Conservation (phyloP, 2,113 vertebrate genomes). For the Pundamilia nyererei region DNA sequence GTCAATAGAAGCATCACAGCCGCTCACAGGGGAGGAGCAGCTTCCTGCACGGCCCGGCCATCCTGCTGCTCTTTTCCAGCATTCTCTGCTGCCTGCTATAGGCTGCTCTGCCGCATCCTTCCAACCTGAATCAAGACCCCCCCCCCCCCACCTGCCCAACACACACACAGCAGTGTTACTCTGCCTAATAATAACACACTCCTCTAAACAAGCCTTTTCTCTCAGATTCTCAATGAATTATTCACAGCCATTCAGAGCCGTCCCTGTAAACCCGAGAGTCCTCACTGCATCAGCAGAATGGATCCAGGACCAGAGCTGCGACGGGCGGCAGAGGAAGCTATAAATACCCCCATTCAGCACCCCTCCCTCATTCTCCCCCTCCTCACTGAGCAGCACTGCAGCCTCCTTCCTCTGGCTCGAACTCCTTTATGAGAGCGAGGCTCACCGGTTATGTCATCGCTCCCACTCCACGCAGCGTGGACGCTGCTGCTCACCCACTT, state of each 20-base stretch:
- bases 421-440: slow-evolving; percentile 49
- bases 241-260: slow-evolving; percentile 11
- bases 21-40: neutral
- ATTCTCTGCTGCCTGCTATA: slow-evolving; percentile 42
- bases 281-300: slow-evolving; percentile 47
- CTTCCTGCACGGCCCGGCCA: slow-evolving; percentile 18
- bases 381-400: slow-evolving; percentile 56
- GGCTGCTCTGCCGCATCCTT: slow-evolving; percentile 53
- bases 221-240: slow-evolving; percentile 37
- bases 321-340: slow-evolving; percentile 54
- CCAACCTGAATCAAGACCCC: slow-evolving; percentile 33
- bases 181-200: slow-evolving; percentile 23
- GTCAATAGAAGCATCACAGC: neutral
- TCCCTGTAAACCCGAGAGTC: neutral
- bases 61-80: slow-evolving; percentile 48
- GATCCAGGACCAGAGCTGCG: slow-evolving; percentile 43
- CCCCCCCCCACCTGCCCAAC: neutral
- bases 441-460: slow-evolving; percentile 66
- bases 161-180: neutral
- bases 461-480: slow-evolving; percentile 34
- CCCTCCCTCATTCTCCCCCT: slow-evolving; percentile 17
- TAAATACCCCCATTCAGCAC: slow-evolving; percentile 63
- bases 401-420: slow-evolving; percentile 43
- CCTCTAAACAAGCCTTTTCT: neutral
- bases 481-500: slow-evolving; percentile 26